Conservation (phyloP, 1,140 invertebrate species). For the Samia ricini region DNA sequence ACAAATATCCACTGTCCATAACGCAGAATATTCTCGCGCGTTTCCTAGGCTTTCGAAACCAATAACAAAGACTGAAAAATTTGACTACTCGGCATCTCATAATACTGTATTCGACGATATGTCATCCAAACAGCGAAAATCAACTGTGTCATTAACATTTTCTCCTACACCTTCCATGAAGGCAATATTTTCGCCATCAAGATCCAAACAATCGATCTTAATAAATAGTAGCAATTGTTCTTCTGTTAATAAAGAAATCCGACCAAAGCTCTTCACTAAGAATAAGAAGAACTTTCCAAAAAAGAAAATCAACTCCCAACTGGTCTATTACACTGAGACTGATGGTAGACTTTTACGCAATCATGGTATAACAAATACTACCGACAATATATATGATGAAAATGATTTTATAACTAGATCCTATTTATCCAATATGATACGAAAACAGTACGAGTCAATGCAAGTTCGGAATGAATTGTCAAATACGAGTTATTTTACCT, state of each 20-base stretch:
- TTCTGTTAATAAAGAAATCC: background rate
- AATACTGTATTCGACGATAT: constrained; percentile 12
- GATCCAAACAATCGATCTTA: background rate
- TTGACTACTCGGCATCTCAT: background rate
- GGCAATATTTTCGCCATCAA: background rate
- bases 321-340: constrained; percentile 54
- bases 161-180: constrained; percentile 8
- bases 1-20: background rate
- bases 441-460: constrained; percentile 46
- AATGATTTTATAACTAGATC: constrained; percentile 9
- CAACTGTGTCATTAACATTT: constrained; percentile 31
- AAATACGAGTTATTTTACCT: constrained; percentile 43
- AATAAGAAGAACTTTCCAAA: constrained; percentile 14
- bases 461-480: constrained; percentile 37
- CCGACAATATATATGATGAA: background rate
- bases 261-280: background rate
- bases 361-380: constrained; percentile 3
- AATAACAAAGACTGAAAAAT: background rate
- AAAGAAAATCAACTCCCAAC: constrained; percentile 34
- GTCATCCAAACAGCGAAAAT: constrained; percentile 23
- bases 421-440: constrained; percentile 38
- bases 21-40: background rate
- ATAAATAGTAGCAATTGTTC: background rate
- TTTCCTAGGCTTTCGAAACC: background rate
- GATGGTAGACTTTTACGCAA: constrained; percentile 32